These are phyloP conservation scores for Amazona guildingii DNA, from an alignment of 2,113 vertebrate genomes.

Conservation along the genomic window DNA sequence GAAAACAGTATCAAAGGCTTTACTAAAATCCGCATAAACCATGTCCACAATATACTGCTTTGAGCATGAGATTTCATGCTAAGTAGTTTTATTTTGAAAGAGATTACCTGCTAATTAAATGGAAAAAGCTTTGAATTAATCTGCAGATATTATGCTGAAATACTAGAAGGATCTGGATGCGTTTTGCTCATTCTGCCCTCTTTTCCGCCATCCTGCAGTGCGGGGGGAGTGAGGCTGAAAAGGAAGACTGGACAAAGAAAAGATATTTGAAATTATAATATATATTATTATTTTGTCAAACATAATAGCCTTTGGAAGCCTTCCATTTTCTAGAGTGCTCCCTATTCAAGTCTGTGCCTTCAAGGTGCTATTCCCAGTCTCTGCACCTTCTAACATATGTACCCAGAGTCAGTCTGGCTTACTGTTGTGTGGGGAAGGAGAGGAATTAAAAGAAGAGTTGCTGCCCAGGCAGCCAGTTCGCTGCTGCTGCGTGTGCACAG, in stretches of 20 bases:
- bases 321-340: not conserved
- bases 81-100: not conserved
- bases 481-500: not conserved
- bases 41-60: not conserved
- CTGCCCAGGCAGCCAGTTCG: not conserved
- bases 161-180: not conserved
- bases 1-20: not conserved
- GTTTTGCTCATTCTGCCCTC: not conserved
- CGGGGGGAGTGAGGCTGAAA: not conserved
- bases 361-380: not conserved
- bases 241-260: not conserved
- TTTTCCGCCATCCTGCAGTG: not conserved
- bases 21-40: not conserved
- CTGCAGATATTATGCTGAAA: not conserved
- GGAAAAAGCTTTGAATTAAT: not conserved
- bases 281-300: not conserved
- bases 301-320: not conserved
- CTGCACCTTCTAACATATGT: rapidly evolving
- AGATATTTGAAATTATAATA: not conserved
- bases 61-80: not conserved
- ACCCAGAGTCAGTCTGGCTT: not conserved
- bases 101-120: not conserved
- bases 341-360: not conserved
- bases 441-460: not conserved
- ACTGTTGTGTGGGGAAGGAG: not conserved